Base-by-base conservation (phyloP, 2,888 invertebrate species). In the Elegia similella region DNA sequence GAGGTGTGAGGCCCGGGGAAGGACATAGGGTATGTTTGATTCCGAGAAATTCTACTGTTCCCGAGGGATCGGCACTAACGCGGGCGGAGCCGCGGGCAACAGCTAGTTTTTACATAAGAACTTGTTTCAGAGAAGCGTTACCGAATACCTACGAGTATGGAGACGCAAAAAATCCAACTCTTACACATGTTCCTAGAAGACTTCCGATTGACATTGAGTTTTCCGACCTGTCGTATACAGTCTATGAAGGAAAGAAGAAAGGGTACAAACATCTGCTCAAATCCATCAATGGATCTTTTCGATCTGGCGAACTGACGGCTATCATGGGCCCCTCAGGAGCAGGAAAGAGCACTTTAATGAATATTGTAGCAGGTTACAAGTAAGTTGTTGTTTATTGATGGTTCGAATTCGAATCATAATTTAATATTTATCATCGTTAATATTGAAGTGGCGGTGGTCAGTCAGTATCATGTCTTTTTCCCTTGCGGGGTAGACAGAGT, bases 131-230 rank as follows among this genome's bases (percentile, higher is more conserved):
- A 7, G 94, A 95, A 15, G 96, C 96, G 83, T 93, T 95, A 55
- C 95, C 95, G 60, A 96, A 96, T 76, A 1, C 38, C 1, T n/a
- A 38, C n/a, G 94, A 92, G 59, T 94, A 93, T 65, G 94, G 94
- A 15, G 95, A 94, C 74, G 92, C 93, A 72, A 95, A 95, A 81
- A 95, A 94, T 75, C 95, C 95, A 1, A 95, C 95, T 52, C 91
- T 97, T 63, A 95, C 96, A 59, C 96, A 97, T 81, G 88, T 97
- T 61, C 97, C 97, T 0, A 96, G 95, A 78, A 93, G 98, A 62
- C 97, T 96, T 43, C 96, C 97, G 17, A 97, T 98, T 57, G 97
- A 98, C 83, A 96, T 98, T 67, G 96, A 97, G 86, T 98, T 98
- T 88, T 93, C 94, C 62, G 95, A 97, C 77, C 93, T 98, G 61